Evolutionary conservation across 1,140 invertebrate species (phyloP).

Genomic region (Drosophila pectinifera): DNA sequence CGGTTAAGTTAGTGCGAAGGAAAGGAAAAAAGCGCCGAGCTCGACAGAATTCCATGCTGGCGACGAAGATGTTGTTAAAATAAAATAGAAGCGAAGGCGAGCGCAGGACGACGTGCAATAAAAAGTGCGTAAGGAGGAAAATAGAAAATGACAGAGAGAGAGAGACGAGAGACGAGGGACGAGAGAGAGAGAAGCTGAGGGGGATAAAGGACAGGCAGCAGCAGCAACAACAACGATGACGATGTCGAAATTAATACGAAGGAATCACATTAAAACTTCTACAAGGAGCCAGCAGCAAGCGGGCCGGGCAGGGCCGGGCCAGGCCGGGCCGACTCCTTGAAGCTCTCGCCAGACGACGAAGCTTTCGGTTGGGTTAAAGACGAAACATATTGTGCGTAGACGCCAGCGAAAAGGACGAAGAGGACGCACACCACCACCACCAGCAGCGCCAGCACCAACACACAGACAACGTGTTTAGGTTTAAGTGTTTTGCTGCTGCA

Average conservation of each 20-base stretch:
- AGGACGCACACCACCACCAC: constrained; percentile 43
- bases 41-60: constrained; percentile 74
- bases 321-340: constrained; percentile 32
- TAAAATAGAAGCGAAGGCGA: constrained; percentile 58
- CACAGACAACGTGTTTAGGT: constrained; percentile 77
- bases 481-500: constrained; percentile 78
- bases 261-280: constrained; percentile 82
- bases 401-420: constrained; percentile 68
- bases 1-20: constrained; percentile 47
- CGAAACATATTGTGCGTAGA: constrained; percentile 83
- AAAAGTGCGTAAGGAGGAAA: constrained; percentile 76
- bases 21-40: constrained; percentile 58
- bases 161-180: not conserved
- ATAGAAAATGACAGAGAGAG: constrained; percentile 61
- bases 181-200: not conserved
- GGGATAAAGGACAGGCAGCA: constrained; percentile 22
- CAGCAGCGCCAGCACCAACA: constrained; percentile 13
- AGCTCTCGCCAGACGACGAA: constrained; percentile 42
- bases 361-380: constrained; percentile 80
- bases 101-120: constrained; percentile 65
- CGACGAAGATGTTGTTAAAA: constrained; percentile 76
- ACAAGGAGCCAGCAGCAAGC: constrained; percentile 44
- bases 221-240: constrained; percentile 63
- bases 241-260: constrained; percentile 83
- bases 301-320: constrained; percentile 9